Percentiles rank a stretch among this genome's conserved stretches.
Conservation (phyloP, 1,140 invertebrate genomes). For the Homarus americanus region DNA sequence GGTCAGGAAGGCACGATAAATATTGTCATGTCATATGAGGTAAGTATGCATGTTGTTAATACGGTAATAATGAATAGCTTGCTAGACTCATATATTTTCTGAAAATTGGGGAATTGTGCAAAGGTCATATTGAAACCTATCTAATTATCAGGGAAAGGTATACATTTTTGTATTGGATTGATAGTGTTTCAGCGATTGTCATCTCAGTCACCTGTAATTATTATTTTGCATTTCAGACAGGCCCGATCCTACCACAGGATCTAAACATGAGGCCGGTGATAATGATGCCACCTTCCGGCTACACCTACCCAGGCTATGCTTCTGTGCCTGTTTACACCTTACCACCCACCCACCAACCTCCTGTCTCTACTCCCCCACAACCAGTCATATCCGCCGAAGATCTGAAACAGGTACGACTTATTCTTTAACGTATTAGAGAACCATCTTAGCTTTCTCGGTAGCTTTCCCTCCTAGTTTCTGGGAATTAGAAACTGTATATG, state of each 20-base stretch:
- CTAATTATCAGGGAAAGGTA: too few relatives aligned
- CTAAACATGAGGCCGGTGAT: neutral
- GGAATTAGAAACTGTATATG: too few relatives aligned
- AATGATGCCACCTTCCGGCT: neutral
- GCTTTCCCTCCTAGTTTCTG: too few relatives aligned
- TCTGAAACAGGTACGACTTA: neutral
- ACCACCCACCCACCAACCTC: neutral
- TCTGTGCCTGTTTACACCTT: constrained; percentile 8
- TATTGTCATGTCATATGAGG: constrained; percentile 50
- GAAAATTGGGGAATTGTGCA: too few relatives aligned
- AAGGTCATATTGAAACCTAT: too few relatives aligned
- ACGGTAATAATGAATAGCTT: too few relatives aligned
- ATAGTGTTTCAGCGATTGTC: too few relatives aligned
- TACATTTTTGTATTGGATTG: too few relatives aligned
- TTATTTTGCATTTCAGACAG: neutral
- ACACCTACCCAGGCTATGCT: neutral
- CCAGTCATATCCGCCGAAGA: neutral
- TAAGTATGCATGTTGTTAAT: neutral
- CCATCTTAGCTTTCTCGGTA: too few relatives aligned
- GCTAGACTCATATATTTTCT: too few relatives aligned
- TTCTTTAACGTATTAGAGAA: neutral
- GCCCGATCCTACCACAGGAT: neutral
- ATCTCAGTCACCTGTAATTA: too few relatives aligned
- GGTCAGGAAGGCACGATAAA: constrained; percentile 57
- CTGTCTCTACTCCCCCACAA: neutral